Evolutionary conservation across 1,140 invertebrate genomes (phyloP).

Genomic region (Berghia stephanieae): DNA sequence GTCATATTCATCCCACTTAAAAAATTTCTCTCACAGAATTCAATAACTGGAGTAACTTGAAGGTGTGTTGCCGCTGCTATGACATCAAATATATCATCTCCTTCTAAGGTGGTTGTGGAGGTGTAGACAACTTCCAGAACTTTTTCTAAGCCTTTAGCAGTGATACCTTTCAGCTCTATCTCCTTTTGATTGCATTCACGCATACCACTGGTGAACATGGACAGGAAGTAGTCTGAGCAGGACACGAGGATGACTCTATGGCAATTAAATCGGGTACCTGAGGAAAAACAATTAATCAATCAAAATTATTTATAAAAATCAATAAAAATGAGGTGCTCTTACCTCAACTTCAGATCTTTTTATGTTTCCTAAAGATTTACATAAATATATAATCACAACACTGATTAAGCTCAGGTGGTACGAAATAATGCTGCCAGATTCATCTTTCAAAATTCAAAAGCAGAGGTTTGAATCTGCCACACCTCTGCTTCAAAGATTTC

Average conservation of each 20-base stretch:
- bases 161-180: conserved; percentile 65
- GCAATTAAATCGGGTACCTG: conserved; percentile 61
- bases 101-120: conserved; percentile 65
- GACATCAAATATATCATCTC: conserved; percentile 67
- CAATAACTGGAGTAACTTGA: conserved; percentile 66
- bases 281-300: conserved; percentile 32
- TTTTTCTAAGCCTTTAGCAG: conserved; percentile 64
- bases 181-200: conserved; percentile 63
- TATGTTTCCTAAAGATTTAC: too few species aligned
- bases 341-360: too few species aligned
- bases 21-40: conserved; percentile 67
- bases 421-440: too few species aligned
- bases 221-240: conserved; percentile 66
- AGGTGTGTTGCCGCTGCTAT: conserved; percentile 66
- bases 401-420: too few species aligned
- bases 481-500: too few species aligned
- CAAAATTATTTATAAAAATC: too few species aligned
- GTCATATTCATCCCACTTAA: conserved; percentile 65
- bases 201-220: conserved; percentile 67
- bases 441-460: too few species aligned
- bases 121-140: conserved; percentile 66
- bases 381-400: too few species aligned
- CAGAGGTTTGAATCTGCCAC: too few species aligned
- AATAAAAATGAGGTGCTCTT: too few species aligned
- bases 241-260: conserved; percentile 66